Base-by-base conservation (phyloP, 2,888 invertebrate genomes). In the Monochamus alternatus region DNA sequence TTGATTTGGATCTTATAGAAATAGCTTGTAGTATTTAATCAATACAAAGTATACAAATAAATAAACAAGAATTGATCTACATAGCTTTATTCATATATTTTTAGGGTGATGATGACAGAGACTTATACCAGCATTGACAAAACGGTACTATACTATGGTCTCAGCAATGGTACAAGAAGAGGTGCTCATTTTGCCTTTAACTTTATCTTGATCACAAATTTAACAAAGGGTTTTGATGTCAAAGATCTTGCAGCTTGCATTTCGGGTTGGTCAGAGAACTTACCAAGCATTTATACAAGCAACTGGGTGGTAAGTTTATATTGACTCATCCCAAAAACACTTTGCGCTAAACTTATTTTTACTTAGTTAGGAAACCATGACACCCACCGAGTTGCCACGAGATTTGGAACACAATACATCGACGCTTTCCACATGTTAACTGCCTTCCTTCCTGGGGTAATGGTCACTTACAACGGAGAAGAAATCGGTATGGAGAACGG, bases 391-490 rank as follows among this genome's bases (percentile, higher is more conserved):
- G 91, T 93, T 22, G 94, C 93, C 0, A 91, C 94, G 0, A 91
- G 95, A 81, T 93, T 92, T 78, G 95, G 94, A 0, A 67, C 14
- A 52, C 59, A 73, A 60, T 89, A 94, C 81, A 92, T 94, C 0
- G 96, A 97, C 87, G 94, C 94, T 22, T 91, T 96, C 85, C 95
- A 96, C 86, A 95, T 97, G 94, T 86, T 98, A 70, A 89, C 94
- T 14, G 90, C 96, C 85, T 79, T 97, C 22, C 89, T 98, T 70
- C 96, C 96, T 1, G 98, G 98, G 60, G 92, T 96, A 5, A 93
- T 94, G 10, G 93, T 97, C 9, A 95, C 96, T 0, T 98, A 98
- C 86, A 95, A 97, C 90, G 96, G 95, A 3, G 95, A 96, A 84
- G 95, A 96, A 89, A 91, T 96, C 66, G 95, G 93, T 0, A 93